Percentiles rank a stretch among this genome's conserved stretches.
Conservation (phyloP, 2,888 invertebrate genomes). For the Poecilobothrus nobilitatus region DNA sequence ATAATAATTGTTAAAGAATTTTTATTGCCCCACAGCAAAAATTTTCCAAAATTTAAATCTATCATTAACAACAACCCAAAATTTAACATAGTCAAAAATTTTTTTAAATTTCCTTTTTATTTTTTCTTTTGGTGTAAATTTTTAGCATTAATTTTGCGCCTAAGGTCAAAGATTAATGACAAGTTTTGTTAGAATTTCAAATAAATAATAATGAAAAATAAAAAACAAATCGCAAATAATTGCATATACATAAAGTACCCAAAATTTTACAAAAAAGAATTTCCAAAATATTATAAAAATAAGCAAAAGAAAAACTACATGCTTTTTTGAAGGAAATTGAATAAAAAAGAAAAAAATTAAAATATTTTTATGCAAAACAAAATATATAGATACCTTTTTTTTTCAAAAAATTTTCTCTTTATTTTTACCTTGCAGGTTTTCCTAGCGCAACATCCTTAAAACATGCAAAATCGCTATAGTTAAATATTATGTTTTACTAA, state of each 20-base stretch:
- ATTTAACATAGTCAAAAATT: too few relatives aligned
- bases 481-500: neutral
- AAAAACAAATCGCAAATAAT: too few relatives aligned
- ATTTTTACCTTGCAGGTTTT: slow-evolving; percentile 4
- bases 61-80: too few relatives aligned
- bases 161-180: neutral
- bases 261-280: neutral
- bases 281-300: neutral
- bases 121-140: neutral
- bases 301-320: neutral
- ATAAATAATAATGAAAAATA: too few relatives aligned
- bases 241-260: too few relatives aligned
- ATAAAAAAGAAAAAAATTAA: neutral
- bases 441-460: neutral
- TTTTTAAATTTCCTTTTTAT: too few relatives aligned
- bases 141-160: neutral
- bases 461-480: neutral
- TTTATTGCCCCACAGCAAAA: too few relatives aligned
- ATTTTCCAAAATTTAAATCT: too few relatives aligned
- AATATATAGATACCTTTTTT: neutral
- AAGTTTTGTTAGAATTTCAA: too few relatives aligned
- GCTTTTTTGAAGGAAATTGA: neutral
- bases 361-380: neutral
- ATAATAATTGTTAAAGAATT: too few relatives aligned
- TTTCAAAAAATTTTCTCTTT: neutral